phyloP scores from a whole-genome alignment of 2,888 invertebrate species.

The Dryocosmus kuriphilus region DNA sequence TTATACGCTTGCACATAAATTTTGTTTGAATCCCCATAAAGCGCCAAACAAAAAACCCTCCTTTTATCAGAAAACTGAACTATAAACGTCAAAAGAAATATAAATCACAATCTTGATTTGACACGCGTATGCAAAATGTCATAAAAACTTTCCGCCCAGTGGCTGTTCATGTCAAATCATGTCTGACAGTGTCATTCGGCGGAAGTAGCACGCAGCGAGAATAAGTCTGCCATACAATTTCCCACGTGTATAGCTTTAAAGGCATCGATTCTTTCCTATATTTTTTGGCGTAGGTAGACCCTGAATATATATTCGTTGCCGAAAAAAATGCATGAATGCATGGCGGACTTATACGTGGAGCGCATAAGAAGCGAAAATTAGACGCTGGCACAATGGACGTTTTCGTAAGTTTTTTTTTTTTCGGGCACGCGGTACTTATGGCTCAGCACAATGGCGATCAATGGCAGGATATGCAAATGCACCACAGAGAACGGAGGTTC shows the following conservation, averaged over 20 bases:
- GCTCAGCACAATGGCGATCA: slow-evolving; percentile 27
- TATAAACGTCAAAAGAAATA: not conserved
- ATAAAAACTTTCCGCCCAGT: slow-evolving; percentile 28
- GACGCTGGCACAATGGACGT: slow-evolving; percentile 12
- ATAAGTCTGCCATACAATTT: slow-evolving; percentile 33
- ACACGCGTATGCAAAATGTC: slow-evolving; percentile 33
- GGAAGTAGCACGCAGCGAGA: slow-evolving; percentile 7
- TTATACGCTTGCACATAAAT: not conserved
- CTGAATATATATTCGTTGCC: not conserved
- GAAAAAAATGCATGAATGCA: slow-evolving; percentile 26
- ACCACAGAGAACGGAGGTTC: slow-evolving; percentile 8
- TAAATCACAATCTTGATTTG: slow-evolving; percentile 28
- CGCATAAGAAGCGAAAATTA: slow-evolving; percentile 35
- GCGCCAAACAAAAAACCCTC: not conserved
- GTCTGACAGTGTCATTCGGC: not conserved
- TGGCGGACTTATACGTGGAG: slow-evolving; percentile 14
- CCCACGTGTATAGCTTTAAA: slow-evolving; percentile 30
- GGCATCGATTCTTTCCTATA: slow-evolving; percentile 32
- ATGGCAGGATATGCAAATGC: slow-evolving; percentile 38
- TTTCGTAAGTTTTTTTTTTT: slow-evolving; percentile 19
- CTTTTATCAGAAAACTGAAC: not conserved
- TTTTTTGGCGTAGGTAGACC: slow-evolving; percentile 35
- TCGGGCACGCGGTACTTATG: slow-evolving; percentile 13
- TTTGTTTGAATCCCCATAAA: not conserved
- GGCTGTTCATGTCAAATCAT: slow-evolving; percentile 27